Conservation (phyloP, 1,140 invertebrate genomes). For the Drosophila simulans region DNA sequence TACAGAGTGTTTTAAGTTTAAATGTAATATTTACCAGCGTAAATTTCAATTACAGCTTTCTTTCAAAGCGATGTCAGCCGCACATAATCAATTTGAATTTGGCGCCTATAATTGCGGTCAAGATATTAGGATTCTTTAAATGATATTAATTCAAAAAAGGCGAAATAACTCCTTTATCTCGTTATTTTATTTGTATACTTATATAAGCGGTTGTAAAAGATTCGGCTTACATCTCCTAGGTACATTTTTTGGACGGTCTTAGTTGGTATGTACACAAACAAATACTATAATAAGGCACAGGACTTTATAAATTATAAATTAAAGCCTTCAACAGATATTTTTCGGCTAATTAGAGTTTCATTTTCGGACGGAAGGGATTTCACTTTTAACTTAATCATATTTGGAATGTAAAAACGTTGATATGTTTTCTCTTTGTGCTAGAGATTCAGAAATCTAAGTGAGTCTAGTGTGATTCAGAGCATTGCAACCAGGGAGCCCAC, state of each 20-base stretch:
- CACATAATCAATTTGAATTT: slow-evolving; percentile 8
- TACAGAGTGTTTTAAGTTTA: not conserved
- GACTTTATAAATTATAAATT: slow-evolving; percentile 11
- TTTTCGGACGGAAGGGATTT: slow-evolving; percentile 24
- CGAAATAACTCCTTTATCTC: not conserved
- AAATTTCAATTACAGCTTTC: not conserved
- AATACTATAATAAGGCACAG: slow-evolving; percentile 45
- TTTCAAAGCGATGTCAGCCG: not conserved
- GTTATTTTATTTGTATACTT: slow-evolving; percentile 42
- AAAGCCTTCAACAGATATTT: slow-evolving; percentile 8
- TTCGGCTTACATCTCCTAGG: slow-evolving; percentile 29
- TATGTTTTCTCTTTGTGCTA: slow-evolving; percentile 45
- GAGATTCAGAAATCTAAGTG: slow-evolving; percentile 27
- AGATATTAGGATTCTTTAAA: not conserved
- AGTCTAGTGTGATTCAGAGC: slow-evolving; percentile 33
- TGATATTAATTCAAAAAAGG: not conserved
- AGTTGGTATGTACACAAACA: slow-evolving; percentile 45
- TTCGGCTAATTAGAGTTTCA: slow-evolving; percentile 1
- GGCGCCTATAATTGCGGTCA: not conserved
- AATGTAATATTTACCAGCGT: not conserved
- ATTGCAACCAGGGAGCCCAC: slow-evolving; percentile 38
- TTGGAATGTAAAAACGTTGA: slow-evolving; percentile 42
- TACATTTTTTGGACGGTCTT: slow-evolving; percentile 45
- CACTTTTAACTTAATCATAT: slow-evolving; percentile 15
- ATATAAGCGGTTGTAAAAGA: slow-evolving; percentile 36